A percentile compares a stretch with the other conserved stretches of the same genome.
phyloP scores from a whole-genome alignment of 2,113 vertebrate genomes.

The Lagopus muta region DNA sequence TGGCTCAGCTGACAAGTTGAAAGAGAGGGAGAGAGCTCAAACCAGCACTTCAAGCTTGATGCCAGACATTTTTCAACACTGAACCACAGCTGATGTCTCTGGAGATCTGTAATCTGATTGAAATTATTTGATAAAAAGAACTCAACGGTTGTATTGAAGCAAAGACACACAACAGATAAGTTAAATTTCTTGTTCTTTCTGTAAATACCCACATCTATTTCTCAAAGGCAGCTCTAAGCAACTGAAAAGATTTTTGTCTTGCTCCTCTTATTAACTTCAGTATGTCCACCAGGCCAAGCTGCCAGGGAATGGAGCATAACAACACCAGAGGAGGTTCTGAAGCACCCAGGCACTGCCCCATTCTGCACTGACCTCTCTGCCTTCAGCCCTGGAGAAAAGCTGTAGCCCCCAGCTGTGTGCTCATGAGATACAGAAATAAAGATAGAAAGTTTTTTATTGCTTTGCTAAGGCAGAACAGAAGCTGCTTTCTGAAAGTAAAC shows the following conservation, averaged over 20 bases:
- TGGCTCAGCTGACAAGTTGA: background rate
- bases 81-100: background rate
- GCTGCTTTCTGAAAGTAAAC: background rate
- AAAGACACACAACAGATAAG: background rate
- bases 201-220: background rate
- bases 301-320: background rate
- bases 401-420: background rate
- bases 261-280: background rate
- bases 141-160: background rate
- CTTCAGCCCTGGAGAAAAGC: background rate
- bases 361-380: background rate
- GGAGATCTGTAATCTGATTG: background rate
- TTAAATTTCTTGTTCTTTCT: background rate
- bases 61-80: background rate
- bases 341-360: background rate
- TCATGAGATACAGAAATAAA: background rate
- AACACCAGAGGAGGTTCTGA: rapidly evolving
- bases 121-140: background rate
- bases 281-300: background rate
- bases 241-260: background rate
- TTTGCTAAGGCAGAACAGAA: background rate
- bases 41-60: background rate
- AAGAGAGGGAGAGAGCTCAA: background rate
- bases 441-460: background rate
- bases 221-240: background rate